Conservation (phyloP, 2,797 vertebrate species). For the Dendrocincla fuliginosa region DNA sequence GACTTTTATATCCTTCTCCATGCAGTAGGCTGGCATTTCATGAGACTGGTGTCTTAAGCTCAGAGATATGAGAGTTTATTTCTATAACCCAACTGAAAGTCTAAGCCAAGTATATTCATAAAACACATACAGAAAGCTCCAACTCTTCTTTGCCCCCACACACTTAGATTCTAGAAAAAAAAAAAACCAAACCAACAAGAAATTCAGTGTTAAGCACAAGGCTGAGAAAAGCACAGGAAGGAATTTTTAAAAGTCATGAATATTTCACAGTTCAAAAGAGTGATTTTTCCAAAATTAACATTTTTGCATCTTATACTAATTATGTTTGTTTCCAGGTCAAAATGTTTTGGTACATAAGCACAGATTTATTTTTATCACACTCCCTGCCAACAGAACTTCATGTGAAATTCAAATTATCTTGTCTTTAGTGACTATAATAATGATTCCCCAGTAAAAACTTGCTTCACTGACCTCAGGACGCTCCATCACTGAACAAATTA, state of each 20-base stretch:
- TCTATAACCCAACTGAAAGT: background rate
- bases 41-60: background rate
- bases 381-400: constrained; percentile 6
- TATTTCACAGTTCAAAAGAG: constrained; percentile 7
- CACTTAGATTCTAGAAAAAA: background rate
- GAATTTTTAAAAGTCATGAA: background rate
- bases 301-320: constrained; percentile 3
- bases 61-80: background rate
- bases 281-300: constrained; percentile 18
- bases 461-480: background rate
- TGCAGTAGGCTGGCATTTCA: background rate
- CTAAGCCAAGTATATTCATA: background rate
- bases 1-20: background rate
- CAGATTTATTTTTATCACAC: background rate
- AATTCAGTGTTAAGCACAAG: constrained; percentile 9
- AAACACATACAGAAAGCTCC: background rate
- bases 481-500: background rate
- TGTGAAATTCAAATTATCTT: background rate
- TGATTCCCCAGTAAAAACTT: background rate
- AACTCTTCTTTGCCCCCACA: background rate
- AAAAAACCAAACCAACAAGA: background rate
- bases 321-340: background rate
- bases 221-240: constrained; percentile 29
- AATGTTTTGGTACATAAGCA: constrained; percentile 17
- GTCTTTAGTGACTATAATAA: background rate